A percentile compares a stretch with the other conserved stretches of the same genome.
Evolutionary conservation across 2,797 vertebrate genomes (phyloP).

Genomic region (Pangasius djambal): DNA sequence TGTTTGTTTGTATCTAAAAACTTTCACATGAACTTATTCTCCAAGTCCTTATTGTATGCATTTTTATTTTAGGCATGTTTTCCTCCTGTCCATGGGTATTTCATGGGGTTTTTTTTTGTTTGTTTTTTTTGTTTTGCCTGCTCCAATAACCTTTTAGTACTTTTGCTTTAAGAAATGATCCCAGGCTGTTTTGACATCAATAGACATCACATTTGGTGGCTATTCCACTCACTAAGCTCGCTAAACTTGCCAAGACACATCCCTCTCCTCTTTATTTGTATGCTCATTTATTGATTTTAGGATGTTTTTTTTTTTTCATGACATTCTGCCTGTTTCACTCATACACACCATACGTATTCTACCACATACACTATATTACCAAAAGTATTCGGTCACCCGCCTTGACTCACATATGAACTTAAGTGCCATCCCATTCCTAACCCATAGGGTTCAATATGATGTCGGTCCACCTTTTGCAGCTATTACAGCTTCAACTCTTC

Average conservation of each 20-base stretch:
- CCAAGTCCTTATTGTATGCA: background rate
- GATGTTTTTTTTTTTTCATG: background rate
- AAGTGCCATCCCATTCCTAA: too few relatives aligned
- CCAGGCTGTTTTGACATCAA: background rate
- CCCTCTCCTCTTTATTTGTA: background rate
- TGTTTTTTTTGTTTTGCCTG: background rate
- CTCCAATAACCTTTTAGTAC: background rate
- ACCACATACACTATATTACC: too few relatives aligned
- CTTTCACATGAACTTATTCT: background rate
- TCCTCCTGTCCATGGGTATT: background rate
- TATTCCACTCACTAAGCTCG: background rate
- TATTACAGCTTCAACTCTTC: too few relatives aligned
- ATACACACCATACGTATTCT: background rate
- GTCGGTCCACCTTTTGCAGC: too few relatives aligned
- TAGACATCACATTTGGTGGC: background rate
- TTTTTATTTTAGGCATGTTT: background rate
- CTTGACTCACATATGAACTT: too few relatives aligned
- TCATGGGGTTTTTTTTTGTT: background rate
- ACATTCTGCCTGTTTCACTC: background rate
- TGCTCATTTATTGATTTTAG: background rate
- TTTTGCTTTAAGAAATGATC: background rate
- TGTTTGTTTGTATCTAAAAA: background rate
- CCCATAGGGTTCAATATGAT: too few relatives aligned
- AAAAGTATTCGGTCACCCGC: too few relatives aligned
- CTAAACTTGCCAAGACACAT: too few relatives aligned